Conservation (phyloP, 2,797 vertebrate genomes). For the Gouania willdenowi region DNA sequence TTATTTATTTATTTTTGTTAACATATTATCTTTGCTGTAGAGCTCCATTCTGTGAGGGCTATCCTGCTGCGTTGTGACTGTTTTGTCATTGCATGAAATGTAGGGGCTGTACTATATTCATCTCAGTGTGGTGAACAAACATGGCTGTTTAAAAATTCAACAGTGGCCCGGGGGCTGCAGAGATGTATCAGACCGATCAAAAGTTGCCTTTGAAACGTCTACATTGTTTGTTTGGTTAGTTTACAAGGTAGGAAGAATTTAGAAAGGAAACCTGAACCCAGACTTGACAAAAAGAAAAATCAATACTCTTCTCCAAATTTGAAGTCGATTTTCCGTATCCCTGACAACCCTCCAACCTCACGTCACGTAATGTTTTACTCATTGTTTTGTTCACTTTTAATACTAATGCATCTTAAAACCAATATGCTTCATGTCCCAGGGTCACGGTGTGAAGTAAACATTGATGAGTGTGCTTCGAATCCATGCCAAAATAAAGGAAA, state of each 20-base stretch:
- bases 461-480: slow-evolving; percentile 75
- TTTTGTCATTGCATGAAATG: neutral
- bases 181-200: slow-evolving; percentile 1
- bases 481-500: slow-evolving; percentile 77
- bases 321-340: neutral
- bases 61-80: slow-evolving; percentile 1
- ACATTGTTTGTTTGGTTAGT: slow-evolving; percentile 5
- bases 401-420: neutral
- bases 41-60: neutral
- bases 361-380: neutral
- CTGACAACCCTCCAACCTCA: neutral
- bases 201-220: neutral
- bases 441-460: slow-evolving; percentile 70
- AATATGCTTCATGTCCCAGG: slow-evolving; percentile 63
- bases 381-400: neutral
- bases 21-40: neutral
- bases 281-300: neutral
- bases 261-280: neutral
- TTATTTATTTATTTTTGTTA: too few relatives aligned
- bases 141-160: neutral
- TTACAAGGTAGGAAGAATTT: neutral
- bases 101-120: neutral
- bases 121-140: neutral
- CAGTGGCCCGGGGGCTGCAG: neutral
- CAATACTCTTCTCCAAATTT: neutral